phyloP scores from a whole-genome alignment of 2,797 vertebrate genomes.

The Danio choprae region DNA sequence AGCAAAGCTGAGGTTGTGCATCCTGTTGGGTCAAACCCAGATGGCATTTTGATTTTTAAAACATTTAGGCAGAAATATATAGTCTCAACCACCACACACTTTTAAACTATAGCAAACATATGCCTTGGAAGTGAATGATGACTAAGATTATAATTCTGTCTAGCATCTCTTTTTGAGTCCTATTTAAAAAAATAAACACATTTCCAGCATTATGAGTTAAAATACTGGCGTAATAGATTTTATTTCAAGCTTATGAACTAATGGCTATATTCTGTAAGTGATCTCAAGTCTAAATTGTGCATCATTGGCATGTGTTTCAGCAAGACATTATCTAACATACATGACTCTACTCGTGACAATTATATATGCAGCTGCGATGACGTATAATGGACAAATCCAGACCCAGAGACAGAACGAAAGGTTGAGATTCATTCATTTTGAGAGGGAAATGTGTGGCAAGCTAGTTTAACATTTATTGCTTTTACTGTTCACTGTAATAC shows the following conservation, averaged over 20 bases:
- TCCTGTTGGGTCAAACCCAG: neutral
- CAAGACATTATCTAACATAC: slow-evolving; percentile 30
- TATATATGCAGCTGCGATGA: slow-evolving; percentile 1
- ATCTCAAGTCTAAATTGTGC: neutral
- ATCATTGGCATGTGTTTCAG: neutral
- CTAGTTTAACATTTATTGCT: neutral
- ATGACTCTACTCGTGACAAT: slow-evolving; percentile 4
- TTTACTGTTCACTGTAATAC: neutral
- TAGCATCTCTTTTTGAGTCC: neutral
- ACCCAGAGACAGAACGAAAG: neutral
- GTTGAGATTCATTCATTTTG: slow-evolving; percentile 1
- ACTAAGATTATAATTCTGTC: neutral
- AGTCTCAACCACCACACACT: neutral
- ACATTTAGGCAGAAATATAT: no score
- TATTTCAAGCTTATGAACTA: neutral
- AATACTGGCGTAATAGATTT: neutral
- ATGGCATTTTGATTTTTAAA: neutral
- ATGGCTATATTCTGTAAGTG: neutral
- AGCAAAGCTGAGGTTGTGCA: neutral
- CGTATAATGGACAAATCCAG: neutral
- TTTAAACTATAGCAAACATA: neutral
- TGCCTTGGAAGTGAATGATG: neutral
- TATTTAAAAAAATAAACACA: neutral
- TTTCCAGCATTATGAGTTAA: neutral
- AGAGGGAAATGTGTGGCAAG: neutral